Conservation (phyloP, 2,888 invertebrate species). For the Pachydiplax longipennis region DNA sequence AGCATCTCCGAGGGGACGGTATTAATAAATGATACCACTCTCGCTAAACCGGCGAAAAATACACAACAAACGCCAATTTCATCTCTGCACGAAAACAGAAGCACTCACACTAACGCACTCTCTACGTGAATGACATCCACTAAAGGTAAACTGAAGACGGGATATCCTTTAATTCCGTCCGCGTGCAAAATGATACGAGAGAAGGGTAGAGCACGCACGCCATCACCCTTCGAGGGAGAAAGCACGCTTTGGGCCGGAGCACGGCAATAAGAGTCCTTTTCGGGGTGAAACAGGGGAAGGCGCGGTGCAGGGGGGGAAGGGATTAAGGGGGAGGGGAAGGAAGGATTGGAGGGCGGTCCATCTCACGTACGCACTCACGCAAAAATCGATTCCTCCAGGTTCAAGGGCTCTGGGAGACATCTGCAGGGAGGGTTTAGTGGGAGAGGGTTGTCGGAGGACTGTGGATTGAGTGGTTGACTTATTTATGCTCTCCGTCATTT, state of each 20-base stretch:
- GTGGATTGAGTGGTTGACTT: neutral
- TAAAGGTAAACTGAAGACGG: too few relatives aligned
- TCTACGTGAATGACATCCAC: neutral
- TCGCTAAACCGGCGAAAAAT: too few relatives aligned
- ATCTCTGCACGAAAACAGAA: neutral
- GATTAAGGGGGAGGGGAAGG: neutral
- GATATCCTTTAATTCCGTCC: too few relatives aligned
- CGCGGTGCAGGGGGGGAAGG: neutral
- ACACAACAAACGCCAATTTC: neutral
- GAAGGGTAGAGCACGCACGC: neutral
- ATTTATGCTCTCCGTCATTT: neutral
- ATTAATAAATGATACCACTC: too few relatives aligned
- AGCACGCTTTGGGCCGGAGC: constrained; percentile 4
- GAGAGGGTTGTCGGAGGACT: neutral
- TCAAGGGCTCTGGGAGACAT: constrained; percentile 34
- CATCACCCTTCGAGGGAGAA: neutral
- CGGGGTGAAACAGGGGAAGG: neutral
- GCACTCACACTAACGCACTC: neutral
- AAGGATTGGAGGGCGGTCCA: neutral
- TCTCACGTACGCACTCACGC: constrained; percentile 17
- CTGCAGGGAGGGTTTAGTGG: neutral
- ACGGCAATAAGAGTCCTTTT: neutral
- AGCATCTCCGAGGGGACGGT: neutral
- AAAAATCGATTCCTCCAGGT: constrained; percentile 21
- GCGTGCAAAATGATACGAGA: neutral